phyloP scores from a whole-genome alignment of 2,797 vertebrate genomes.

The Crypturellus tataupa region DNA sequence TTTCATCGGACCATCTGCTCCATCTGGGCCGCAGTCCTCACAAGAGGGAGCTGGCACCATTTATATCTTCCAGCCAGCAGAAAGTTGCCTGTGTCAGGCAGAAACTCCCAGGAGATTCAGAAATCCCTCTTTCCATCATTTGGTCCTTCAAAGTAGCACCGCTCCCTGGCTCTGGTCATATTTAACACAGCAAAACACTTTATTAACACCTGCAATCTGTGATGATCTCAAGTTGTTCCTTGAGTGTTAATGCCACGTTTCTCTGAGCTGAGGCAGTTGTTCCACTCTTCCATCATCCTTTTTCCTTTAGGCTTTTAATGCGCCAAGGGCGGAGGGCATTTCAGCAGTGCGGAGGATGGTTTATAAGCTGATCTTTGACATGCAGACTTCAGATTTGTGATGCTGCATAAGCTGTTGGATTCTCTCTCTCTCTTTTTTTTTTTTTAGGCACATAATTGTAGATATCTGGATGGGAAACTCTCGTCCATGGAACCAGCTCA shows the following conservation, averaged over 20 bases:
- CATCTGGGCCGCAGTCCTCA: conserved; percentile 49
- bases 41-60: conserved; percentile 34
- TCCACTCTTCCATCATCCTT: background rate
- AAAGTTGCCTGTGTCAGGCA: conserved; percentile 35
- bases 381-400: background rate
- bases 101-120: conserved; percentile 1
- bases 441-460: background rate
- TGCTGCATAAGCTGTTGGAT: background rate
- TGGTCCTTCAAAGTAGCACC: background rate
- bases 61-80: conserved; percentile 18
- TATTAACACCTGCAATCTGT: background rate
- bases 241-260: background rate
- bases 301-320: background rate
- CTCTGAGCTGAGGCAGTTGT: background rate
- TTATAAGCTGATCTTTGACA: background rate
- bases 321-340: background rate
- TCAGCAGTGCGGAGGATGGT: background rate
- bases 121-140: background rate
- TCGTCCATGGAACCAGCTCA: background rate
- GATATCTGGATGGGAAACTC: background rate
- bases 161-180: background rate
- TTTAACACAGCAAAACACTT: background rate
- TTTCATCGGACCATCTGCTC: conserved; percentile 60
- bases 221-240: background rate
- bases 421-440: too few relatives aligned